Evolutionary conservation across 2,888 invertebrate species (phyloP).

Genomic region (Euphydryas editha): DNA sequence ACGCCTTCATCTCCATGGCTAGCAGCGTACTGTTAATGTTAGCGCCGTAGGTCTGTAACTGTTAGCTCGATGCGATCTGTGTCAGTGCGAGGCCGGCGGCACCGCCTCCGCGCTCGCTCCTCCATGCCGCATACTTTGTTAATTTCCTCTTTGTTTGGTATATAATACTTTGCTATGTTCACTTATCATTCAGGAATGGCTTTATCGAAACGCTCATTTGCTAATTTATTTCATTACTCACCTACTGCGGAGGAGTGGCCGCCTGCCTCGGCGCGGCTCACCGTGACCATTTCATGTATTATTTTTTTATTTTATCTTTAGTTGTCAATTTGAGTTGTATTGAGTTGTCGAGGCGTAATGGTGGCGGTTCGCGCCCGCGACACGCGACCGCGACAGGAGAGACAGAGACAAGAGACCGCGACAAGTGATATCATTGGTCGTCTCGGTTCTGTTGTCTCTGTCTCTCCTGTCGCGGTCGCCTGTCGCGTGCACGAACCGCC

Average conservation of each 20-base stretch:
- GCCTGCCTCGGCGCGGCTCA: slow-evolving; percentile 53
- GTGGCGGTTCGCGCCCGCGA: too few species aligned
- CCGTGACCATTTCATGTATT: slow-evolving; percentile 65
- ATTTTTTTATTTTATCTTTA: slow-evolving; percentile 71
- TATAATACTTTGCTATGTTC: slow-evolving; percentile 75
- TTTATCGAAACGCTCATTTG: slow-evolving; percentile 79
- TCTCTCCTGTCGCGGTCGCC: too few species aligned
- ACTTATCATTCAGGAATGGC: slow-evolving; percentile 81
- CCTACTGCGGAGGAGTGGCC: slow-evolving; percentile 54
- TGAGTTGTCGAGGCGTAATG: slow-evolving; percentile 66
- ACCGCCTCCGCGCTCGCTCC: slow-evolving; percentile 61
- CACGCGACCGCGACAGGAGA: too few species aligned
- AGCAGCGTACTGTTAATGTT: slow-evolving; percentile 80
- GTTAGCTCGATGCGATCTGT: slow-evolving; percentile 78
- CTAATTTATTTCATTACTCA: slow-evolving; percentile 67
- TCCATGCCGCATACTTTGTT: slow-evolving; percentile 69
- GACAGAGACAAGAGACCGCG: too few species aligned
- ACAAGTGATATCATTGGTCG: too few species aligned
- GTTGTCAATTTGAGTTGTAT: slow-evolving; percentile 75
- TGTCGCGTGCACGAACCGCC: too few species aligned
- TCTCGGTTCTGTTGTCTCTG: too few species aligned
- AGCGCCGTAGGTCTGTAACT: slow-evolving; percentile 75
- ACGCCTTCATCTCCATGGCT: slow-evolving; percentile 81
- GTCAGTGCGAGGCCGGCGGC: slow-evolving; percentile 70
- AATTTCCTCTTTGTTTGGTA: slow-evolving; percentile 66